phyloP scores from a whole-genome alignment of 2,888 invertebrate genomes.

The Chloromyia formosa region DNA sequence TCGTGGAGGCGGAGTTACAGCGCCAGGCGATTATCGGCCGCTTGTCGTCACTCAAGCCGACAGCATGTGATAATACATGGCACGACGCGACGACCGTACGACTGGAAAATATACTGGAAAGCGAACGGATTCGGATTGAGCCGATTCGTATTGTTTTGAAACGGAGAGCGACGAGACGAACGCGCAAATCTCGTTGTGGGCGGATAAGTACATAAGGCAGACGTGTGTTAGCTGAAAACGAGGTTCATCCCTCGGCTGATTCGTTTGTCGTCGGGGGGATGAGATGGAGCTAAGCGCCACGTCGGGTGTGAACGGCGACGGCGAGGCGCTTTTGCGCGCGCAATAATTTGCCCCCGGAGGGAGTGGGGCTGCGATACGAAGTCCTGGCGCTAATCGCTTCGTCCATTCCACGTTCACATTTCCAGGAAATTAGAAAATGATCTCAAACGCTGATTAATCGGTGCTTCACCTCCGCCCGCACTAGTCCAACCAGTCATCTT shows the following conservation, averaged over 20 bases:
- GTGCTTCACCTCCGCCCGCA: conserved; percentile 20
- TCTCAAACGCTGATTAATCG: conserved; percentile 46
- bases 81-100: not conserved
- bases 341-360: conserved; percentile 5
- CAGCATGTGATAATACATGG: conserved; percentile 20
- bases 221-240: conserved; percentile 18
- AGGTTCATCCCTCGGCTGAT: conserved; percentile 27
- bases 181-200: conserved; percentile 28
- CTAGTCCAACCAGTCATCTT: not conserved
- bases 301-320: not conserved
- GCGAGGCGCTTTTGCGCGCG: conserved; percentile 1
- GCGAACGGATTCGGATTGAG: not conserved
- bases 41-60: conserved; percentile 6
- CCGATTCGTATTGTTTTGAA: not conserved
- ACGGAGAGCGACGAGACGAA: not conserved
- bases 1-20: conserved; percentile 53
- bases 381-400: conserved; percentile 16
- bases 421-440: conserved; percentile 36
- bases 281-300: conserved; percentile 25
- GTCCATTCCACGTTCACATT: conserved; percentile 13
- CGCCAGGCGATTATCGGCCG: conserved; percentile 21
- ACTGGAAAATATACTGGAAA: conserved; percentile 29
- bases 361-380: not conserved
- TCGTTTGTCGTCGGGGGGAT: conserved; percentile 15
- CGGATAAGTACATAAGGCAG: conserved; percentile 42